phyloP scores from a whole-genome alignment of 2,888 invertebrate genomes.

The Junonia oenone region DNA sequence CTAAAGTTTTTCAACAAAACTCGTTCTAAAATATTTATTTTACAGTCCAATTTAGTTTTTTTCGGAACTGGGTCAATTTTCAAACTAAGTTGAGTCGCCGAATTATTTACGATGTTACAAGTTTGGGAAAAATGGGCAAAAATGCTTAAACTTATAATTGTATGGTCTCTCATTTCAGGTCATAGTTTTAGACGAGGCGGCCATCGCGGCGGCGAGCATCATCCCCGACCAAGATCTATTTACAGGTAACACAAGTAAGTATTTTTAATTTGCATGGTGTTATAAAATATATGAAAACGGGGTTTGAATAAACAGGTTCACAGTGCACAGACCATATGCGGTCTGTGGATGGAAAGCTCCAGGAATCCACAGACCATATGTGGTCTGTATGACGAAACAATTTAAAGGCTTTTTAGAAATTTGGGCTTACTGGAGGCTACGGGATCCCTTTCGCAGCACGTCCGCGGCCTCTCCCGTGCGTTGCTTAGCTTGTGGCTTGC shows the following conservation, averaged over 20 bases:
- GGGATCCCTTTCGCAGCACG: too few relatives aligned
- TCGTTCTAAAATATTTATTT: slow-evolving; percentile 7
- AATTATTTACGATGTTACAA: slow-evolving; percentile 6
- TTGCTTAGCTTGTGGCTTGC: too few relatives aligned
- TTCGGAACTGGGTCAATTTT: slow-evolving; percentile 19
- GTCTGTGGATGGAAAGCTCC: too few relatives aligned
- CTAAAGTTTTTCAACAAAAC: background rate
- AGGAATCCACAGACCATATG: too few relatives aligned
- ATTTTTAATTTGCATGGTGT: background rate
- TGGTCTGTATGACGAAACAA: too few relatives aligned
- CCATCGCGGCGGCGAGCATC: slow-evolving; percentile 71
- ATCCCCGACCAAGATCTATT: slow-evolving; percentile 67
- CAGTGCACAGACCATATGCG: too few relatives aligned
- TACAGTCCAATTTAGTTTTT: slow-evolving; percentile 12
- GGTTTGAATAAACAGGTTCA: too few relatives aligned
- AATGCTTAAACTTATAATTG: background rate
- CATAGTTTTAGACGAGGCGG: slow-evolving; percentile 70
- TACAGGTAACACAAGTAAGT: slow-evolving; percentile 60
- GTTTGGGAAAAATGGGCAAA: background rate
- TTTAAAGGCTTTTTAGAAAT: too few relatives aligned
- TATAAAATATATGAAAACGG: background rate
- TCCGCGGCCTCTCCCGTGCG: too few relatives aligned
- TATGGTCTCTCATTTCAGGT: slow-evolving; percentile 45
- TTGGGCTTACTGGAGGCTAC: too few relatives aligned
- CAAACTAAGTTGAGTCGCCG: slow-evolving; percentile 8